Conservation (phyloP, 2,113 vertebrate species). For the Sprattus sprattus region DNA sequence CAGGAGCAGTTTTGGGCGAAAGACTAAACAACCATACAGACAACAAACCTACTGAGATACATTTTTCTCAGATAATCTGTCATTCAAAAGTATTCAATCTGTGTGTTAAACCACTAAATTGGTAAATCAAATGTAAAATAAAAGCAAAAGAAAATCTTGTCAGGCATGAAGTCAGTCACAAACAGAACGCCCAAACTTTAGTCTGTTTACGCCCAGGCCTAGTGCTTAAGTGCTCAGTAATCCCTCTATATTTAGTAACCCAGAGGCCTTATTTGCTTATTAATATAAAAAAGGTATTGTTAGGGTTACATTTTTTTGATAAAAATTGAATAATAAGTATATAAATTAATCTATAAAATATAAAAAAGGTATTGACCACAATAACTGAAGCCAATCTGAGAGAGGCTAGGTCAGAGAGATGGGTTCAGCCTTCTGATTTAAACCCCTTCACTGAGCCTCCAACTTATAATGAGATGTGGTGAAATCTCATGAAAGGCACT, state of each 20-base stretch:
- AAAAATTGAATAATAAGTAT: too few relatives aligned
- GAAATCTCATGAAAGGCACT: not conserved
- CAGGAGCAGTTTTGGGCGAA: not conserved
- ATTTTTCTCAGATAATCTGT: not conserved
- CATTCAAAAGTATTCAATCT: not conserved
- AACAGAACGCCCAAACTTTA: not conserved
- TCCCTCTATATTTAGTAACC: not conserved
- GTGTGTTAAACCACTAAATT: not conserved
- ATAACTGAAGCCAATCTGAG: not conserved
- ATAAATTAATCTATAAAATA: too few relatives aligned
- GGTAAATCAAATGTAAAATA: not conserved
- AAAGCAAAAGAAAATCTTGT: not conserved
- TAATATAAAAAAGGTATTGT: too few relatives aligned
- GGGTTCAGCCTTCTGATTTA: not conserved
- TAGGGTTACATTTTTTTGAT: too few relatives aligned
- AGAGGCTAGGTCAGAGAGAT: not conserved
- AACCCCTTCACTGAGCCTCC: not conserved
- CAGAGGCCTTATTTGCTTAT: not conserved
- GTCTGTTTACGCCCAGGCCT: not conserved
- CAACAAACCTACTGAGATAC: not conserved
- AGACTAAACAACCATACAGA: not conserved
- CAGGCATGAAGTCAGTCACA: not conserved
- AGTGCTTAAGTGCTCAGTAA: not conserved
- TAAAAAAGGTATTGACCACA: not conserved
- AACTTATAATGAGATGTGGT: not conserved